Evolutionary conservation across 2,888 invertebrate species (phyloP), one percentile per base, ranked within the genome.

Genomic region (Xylophagus ater): DNA sequence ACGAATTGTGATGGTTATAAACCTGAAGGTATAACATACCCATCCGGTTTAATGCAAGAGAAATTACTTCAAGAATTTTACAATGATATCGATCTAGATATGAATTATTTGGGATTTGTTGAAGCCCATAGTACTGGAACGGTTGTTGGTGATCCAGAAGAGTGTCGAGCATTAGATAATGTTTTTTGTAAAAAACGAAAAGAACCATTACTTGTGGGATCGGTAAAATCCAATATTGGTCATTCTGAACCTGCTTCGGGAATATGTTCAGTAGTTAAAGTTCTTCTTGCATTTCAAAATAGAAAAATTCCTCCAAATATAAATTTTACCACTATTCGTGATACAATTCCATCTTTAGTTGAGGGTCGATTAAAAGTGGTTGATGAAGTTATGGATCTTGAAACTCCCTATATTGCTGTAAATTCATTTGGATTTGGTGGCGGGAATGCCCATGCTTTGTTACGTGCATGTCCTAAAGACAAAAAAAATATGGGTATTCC

Each of bases 341-440:
- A 73, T 23, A 74, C 73, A 2, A 71, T 81, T 0, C 63, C 69
- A 12, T 72, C 77, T 0, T 57, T 85, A 1, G 66, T 68, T 1
- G 72, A 78, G 20, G 77, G 76, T 1, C 66, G 77, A 29, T 58
- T 81, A 20, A 54, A 73, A 48, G 87, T 94, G 1, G 78, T 94
- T 1, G 75, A 79, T 0, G 83, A 79, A 34, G 72, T 69, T 57
- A 78, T 65, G 15, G 74, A 72, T 0, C 81, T 87, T 72, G 63
- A 73, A 21, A 80, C 81, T 20, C 84, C 85, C 14, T 69, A 81
- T 55, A 78, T 81, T 17, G 92, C 83, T 4, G 71, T 93, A 17
- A 94, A 88, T 67, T 89, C 87, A 8, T 94, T 93, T 58, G 93
- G 93, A 0, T 94, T 94, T 56, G 93, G 93, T 19, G 94, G 94